Conservation (phyloP, 2,888 invertebrate species). For the Timema podura region DNA sequence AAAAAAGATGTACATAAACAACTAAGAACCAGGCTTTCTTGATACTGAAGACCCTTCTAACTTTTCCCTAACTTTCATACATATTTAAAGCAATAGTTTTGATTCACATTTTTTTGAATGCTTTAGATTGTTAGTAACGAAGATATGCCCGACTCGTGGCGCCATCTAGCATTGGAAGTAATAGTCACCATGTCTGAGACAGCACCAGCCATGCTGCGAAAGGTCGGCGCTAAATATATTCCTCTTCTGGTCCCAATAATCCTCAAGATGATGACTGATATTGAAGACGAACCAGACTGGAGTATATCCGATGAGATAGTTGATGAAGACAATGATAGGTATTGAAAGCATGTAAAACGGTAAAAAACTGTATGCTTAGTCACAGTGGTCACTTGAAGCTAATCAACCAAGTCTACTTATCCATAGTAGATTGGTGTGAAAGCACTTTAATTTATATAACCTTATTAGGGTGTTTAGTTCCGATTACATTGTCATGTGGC, state of each 20-base stretch:
- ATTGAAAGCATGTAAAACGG: background rate
- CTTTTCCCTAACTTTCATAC: too few relatives aligned
- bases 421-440: background rate
- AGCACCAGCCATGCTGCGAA: conserved; percentile 94
- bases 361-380: too few relatives aligned
- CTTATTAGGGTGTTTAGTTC: background rate
- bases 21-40: too few relatives aligned
- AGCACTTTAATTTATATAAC: background rate
- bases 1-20: too few relatives aligned
- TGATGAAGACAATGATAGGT: conserved; percentile 88
- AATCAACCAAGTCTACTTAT: too few relatives aligned
- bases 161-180: conserved; percentile 87
- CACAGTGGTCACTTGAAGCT: too few relatives aligned
- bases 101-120: background rate
- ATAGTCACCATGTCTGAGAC: conserved; percentile 77
- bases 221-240: conserved; percentile 81
- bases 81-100: too few relatives aligned
- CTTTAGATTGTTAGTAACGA: conserved; percentile 61
- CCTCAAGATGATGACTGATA: conserved; percentile 90
- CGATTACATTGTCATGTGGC: background rate
- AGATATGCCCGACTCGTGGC: conserved; percentile 75
- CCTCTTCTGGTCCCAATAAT: conserved; percentile 76
- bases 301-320: conserved; percentile 77
- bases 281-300: conserved; percentile 91
- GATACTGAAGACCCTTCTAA: too few relatives aligned